phyloP scores from a whole-genome alignment of 2,797 vertebrate genomes.

The Alauda arvensis region DNA sequence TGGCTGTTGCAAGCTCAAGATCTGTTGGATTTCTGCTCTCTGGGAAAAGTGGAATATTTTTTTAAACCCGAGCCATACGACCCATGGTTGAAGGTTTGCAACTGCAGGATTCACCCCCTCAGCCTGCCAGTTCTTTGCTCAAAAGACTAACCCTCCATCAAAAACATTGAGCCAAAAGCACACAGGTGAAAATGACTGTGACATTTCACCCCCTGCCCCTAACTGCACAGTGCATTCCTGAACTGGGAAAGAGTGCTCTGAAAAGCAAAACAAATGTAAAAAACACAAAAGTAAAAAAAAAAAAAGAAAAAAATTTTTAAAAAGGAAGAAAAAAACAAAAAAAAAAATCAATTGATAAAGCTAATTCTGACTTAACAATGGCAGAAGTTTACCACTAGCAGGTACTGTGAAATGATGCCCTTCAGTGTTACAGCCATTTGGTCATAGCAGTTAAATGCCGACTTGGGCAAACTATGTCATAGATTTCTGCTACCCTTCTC shows the following conservation, averaged over 20 bases:
- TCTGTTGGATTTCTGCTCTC: slow-evolving; percentile 73
- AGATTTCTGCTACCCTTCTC: slow-evolving; percentile 87
- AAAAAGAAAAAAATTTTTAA: background rate
- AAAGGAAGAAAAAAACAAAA: background rate
- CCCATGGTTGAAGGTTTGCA: slow-evolving; percentile 70
- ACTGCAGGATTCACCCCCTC: slow-evolving; percentile 64
- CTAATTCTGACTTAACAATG: slow-evolving; percentile 80
- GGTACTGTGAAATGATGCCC: slow-evolving; percentile 93
- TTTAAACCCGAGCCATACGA: slow-evolving; percentile 66
- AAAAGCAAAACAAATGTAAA: slow-evolving; percentile 43
- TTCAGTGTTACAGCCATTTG: slow-evolving; percentile 88
- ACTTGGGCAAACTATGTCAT: slow-evolving; percentile 76
- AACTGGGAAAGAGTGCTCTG: slow-evolving; percentile 58
- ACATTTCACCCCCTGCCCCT: slow-evolving; percentile 58
- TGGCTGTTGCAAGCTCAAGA: slow-evolving; percentile 73
- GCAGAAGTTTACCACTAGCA: slow-evolving; percentile 82
- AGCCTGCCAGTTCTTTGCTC: slow-evolving; percentile 59
- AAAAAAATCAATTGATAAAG: slow-evolving; percentile 69
- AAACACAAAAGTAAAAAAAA: background rate
- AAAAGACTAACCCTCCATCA: slow-evolving; percentile 66
- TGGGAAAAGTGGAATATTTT: slow-evolving; percentile 80
- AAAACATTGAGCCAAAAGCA: slow-evolving; percentile 85
- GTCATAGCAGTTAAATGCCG: slow-evolving; percentile 81
- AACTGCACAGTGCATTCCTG: slow-evolving; percentile 60
- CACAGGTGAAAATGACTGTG: slow-evolving; percentile 71